Evolutionary conservation across 2,113 vertebrate species (phyloP), one percentile per base, ranked within the genome.

Genomic region (Actenoides lindsayi): DNA sequence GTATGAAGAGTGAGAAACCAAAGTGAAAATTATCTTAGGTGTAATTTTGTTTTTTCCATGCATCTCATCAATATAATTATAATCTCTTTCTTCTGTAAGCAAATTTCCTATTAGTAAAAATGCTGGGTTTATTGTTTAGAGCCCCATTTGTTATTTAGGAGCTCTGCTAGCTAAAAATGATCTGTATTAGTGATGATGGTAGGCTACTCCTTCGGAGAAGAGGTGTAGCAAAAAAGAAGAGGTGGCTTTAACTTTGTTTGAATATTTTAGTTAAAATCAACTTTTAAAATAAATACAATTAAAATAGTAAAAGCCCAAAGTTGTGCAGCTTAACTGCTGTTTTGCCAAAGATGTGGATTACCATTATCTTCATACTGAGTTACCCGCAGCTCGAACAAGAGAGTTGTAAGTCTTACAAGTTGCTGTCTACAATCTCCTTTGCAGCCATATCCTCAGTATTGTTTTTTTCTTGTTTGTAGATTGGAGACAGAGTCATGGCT

Each of bases 401-500:
- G 53, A 80, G 27, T 7, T 60, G 59, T 60, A 28, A 5, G 2
- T 64, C 30, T 48, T n/a, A 3, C 19, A 19, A 2, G 5, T 16
- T 75, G 31, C 16, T 65, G 24, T 53, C 53, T 50, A 1, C 39
- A 20, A 16, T n/a, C 67, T 85, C 44, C 39, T 0, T 5, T 46
- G 20, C 50, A 89, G 31, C 12, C 5, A 5, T 73, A 44, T 48
- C 48, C 24, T 70, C 54, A 89, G 0, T 0, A 0, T 24, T 81
- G 44, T 57, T 90, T 71, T 89, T 65, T 80, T 80, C 24, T 76
- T 79, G 9, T 60, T 80, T 94, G 65, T 97, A 99, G 99, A 99
- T 99, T 54, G 99, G 99, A 19, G 99, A 99, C 97, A 98, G 98
- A 96, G 99, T 99, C 37, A 99, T 99, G 98, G 99, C 99, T 48